Base-by-base conservation (phyloP, 1,140 invertebrate species). In the Drosophila ananassae region DNA sequence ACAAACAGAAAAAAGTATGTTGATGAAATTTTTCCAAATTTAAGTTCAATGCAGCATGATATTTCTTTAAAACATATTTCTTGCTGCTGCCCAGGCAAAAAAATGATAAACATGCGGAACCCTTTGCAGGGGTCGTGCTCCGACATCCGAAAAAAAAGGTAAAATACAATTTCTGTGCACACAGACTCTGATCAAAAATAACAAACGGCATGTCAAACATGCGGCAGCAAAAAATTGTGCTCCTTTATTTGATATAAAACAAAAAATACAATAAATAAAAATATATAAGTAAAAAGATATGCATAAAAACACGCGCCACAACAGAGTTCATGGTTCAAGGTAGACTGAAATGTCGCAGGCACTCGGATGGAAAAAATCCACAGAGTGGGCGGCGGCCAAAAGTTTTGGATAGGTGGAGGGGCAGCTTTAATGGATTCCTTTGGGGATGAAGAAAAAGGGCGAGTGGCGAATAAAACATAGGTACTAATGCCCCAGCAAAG, bases 151-250 rank as follows among this genome's bases (percentile, higher is more conserved):
- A 63, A 58, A 17, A 68, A 58, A 77, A 66, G 60, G 59, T 60
- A 47, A 61, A 61, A 64, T 58, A 79, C 71, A 67, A 75, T 73
- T 56, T 73, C 58, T 83, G 64, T 37, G 21, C 61, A 69, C 50
- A 52, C 63, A 41, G 63, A 46, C 64, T 51, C 73, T 81, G 68
- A 81, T 74, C 64, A 81, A 74, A 85, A 80, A 85, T 85, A 81
- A 85, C 77, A 85, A 80, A 80, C 81, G 81, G 73, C 77, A 80
- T 84, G 80, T 76, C 81, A 84, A 67, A 77, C 73, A 84, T 85
- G 62, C 59, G 67, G 56, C 62, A 64, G 48, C 52, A 73, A 85
- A 73, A 85, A 74, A 62, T 63, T 41, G 41, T 58, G 60, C 37
- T 47, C 67, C 46, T 67, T 61, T 82, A 71, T 78, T 82, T 75